A percentile compares a stretch with the other conserved stretches of the same genome.
Evolutionary conservation across 2,797 vertebrate species (phyloP).

Genomic region (Schizopygopsis malacanthus): DNA sequence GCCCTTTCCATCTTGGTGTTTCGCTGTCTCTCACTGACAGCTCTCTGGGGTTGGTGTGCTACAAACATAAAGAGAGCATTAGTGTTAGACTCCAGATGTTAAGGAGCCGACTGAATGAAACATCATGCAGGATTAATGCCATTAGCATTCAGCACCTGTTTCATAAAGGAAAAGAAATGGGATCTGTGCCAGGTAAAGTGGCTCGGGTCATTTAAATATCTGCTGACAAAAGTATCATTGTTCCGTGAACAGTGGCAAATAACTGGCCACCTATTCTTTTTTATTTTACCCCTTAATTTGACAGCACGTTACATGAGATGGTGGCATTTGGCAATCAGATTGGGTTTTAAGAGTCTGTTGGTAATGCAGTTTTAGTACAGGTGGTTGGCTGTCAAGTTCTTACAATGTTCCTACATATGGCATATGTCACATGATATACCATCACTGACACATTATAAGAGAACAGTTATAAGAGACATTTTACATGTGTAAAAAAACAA

Average conservation of each 20-base stretch:
- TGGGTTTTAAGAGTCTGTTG: conserved; percentile 14
- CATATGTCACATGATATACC: neutral
- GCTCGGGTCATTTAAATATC: conserved; percentile 39
- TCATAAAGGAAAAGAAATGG: conserved; percentile 44
- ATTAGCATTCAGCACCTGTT: conserved; percentile 41
- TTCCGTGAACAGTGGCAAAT: conserved; percentile 23
- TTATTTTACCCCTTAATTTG: conserved; percentile 30
- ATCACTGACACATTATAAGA: neutral
- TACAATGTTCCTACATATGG: too few species aligned
- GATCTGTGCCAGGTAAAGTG: conserved; percentile 9
- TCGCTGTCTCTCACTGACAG: neutral
- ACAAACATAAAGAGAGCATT: conserved; percentile 2
- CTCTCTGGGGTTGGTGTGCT: neutral
- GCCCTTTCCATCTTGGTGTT: neutral
- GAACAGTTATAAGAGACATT: neutral
- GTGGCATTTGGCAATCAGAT: conserved; percentile 21
- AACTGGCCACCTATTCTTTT: conserved; percentile 1
- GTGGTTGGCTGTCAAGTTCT: neutral
- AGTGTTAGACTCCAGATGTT: conserved; percentile 15
- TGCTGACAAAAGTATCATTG: conserved; percentile 23
- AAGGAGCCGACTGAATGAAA: conserved; percentile 21
- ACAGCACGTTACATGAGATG: conserved; percentile 4
- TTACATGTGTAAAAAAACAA: neutral
- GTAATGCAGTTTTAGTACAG: neutral
- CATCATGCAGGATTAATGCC: conserved; percentile 44